Evolutionary conservation across 2,797 vertebrate species (phyloP).

Genomic region (Rhinoraja longicauda): DNA sequence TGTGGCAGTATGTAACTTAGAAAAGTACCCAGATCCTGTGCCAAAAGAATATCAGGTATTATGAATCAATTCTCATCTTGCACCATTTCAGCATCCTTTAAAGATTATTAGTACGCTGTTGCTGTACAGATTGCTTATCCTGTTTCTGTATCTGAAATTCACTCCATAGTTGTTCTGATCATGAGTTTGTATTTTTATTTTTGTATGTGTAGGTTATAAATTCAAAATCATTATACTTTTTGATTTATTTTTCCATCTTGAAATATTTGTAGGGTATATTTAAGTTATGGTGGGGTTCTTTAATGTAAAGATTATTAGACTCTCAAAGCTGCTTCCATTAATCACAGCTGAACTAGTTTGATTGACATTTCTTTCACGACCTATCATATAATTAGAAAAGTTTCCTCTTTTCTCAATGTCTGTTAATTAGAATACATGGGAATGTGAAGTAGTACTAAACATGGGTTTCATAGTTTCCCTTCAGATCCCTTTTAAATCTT

Average conservation of each 20-base stretch:
- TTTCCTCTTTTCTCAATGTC: not conserved
- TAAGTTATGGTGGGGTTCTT: not conserved
- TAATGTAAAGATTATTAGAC: not conserved
- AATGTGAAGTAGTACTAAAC: not conserved
- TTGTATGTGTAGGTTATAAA: not conserved
- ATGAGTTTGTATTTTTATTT: not conserved
- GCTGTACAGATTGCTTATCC: not conserved
- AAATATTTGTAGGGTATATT: not conserved
- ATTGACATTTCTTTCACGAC: not conserved
- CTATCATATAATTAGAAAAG: not conserved
- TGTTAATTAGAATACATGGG: not conserved
- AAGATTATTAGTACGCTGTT: not conserved
- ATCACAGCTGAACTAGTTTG: not conserved
- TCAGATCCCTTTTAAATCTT: no score
- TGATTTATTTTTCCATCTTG: not conserved
- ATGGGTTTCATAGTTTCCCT: no score
- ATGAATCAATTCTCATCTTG: not conserved
- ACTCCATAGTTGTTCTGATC: not conserved
- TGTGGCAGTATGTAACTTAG: constrained; percentile 92
- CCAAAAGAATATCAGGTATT: constrained; percentile 75
- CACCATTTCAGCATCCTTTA: not conserved
- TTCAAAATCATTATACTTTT: not conserved
- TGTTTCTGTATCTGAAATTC: not conserved
- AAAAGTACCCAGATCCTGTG: constrained; percentile 70
- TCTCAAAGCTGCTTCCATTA: not conserved